Percentiles rank a stretch among this genome's conserved stretches.
phyloP scores from a whole-genome alignment of 2,113 vertebrate genomes.

The Saguinus imperator region DNA sequence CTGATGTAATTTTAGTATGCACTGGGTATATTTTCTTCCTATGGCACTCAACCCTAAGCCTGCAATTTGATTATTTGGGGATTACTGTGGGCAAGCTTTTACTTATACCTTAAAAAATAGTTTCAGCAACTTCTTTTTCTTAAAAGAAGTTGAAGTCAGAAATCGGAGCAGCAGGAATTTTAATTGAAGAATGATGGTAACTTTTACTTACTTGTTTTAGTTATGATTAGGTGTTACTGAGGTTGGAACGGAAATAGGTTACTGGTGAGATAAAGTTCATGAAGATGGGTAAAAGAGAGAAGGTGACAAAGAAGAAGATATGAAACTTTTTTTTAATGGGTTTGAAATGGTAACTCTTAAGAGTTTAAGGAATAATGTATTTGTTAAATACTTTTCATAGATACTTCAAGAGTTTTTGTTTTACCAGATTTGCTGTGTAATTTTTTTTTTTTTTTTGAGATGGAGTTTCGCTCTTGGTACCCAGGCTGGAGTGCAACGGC shows the following conservation, averaged over 20 bases:
- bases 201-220: not conserved
- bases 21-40: not conserved
- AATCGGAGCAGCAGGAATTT: not conserved
- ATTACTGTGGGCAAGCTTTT: not conserved
- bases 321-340: not conserved
- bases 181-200: conserved; percentile 7
- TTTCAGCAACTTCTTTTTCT: not conserved
- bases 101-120: not conserved
- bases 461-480: no score
- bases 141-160: conserved; percentile 4
- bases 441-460: not conserved
- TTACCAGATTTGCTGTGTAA: not conserved
- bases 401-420: not conserved
- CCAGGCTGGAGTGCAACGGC: no score
- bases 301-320: not conserved
- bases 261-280: not conserved
- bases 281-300: not conserved
- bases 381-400: not conserved
- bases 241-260: not conserved
- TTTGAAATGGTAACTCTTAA: not conserved
- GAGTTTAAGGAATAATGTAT: not conserved
- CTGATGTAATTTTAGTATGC: not conserved
- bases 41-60: not conserved
- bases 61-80: not conserved
- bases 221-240: not conserved